Conservation (phyloP, 2,113 vertebrate genomes). For the Caretta caretta region DNA sequence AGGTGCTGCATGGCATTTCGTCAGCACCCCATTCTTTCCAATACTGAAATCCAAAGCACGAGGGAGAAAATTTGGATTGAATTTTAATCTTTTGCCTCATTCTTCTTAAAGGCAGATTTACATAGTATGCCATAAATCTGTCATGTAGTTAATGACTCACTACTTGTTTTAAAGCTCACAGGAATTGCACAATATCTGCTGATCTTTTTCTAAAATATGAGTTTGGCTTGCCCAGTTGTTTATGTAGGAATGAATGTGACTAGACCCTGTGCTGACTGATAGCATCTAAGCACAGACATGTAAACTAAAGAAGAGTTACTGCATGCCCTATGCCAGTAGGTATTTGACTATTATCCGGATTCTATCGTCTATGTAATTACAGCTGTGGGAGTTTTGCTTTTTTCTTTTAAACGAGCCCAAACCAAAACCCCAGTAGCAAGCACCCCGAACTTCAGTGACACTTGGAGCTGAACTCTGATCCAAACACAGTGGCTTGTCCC, state of each 20-base stretch:
- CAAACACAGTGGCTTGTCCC: background rate
- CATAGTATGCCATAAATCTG: background rate
- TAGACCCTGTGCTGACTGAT: rapidly evolving
- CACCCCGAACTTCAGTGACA: background rate
- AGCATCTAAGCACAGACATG: rapidly evolving
- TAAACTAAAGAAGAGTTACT: rapidly evolving
- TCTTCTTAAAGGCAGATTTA: rapidly evolving
- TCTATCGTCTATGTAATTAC: rapidly evolving
- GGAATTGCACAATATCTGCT: rapidly evolving
- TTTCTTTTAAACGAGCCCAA: background rate
- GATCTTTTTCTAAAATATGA: background rate
- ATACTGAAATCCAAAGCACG: background rate
- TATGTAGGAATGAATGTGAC: background rate
- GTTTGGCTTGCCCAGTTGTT: constrained; percentile 8
- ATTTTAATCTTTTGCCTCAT: rapidly evolving
- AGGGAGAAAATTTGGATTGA: background rate
- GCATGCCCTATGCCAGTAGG: rapidly evolving
- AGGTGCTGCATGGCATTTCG: background rate
- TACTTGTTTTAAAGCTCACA: background rate
- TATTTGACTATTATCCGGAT: background rate
- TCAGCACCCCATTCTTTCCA: rapidly evolving
- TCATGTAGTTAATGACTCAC: constrained; percentile 28
- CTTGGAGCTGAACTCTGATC: background rate
- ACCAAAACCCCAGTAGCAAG: background rate
- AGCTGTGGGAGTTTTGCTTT: background rate